Evolutionary conservation across 2,797 vertebrate genomes (phyloP).

Genomic region (Adelosebastes latens): DNA sequence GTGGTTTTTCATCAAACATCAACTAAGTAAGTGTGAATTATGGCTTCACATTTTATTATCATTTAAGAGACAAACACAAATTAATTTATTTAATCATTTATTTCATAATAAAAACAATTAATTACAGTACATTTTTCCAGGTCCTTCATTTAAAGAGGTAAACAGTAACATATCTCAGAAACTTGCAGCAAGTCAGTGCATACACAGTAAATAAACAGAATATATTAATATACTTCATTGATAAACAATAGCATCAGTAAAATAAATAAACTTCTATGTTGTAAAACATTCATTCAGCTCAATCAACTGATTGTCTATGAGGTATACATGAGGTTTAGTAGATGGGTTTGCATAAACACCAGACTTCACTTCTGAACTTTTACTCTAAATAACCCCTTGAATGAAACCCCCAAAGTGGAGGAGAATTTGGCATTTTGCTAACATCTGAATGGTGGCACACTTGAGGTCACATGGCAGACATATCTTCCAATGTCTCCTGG

Average conservation of each 20-base stretch:
- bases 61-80: constrained; percentile 18
- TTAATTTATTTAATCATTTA: constrained; percentile 27
- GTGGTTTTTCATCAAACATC: not conserved
- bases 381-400: not conserved
- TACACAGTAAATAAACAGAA: constrained; percentile 10
- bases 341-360: not conserved
- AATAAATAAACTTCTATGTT: constrained; percentile 22
- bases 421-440: not conserved
- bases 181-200: constrained; percentile 20
- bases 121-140: constrained; percentile 29
- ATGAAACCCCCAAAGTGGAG: not conserved
- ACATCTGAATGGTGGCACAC: not conserved
- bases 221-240: constrained; percentile 21
- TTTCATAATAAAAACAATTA: constrained; percentile 21
- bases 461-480: constrained; percentile 62
- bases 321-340: constrained; percentile 17
- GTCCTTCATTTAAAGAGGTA: constrained; percentile 15
- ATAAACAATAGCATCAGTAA: constrained; percentile 24
- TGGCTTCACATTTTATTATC: not conserved
- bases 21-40: not conserved
- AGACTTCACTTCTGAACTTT: not conserved
- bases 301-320: constrained; percentile 34
- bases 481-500: constrained; percentile 73
- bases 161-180: constrained; percentile 6
- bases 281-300: constrained; percentile 24